Percentiles rank a stretch among this genome's conserved stretches.
Evolutionary conservation across 2,888 invertebrate genomes (phyloP).

Genomic region (Sarcophaga variegata): DNA sequence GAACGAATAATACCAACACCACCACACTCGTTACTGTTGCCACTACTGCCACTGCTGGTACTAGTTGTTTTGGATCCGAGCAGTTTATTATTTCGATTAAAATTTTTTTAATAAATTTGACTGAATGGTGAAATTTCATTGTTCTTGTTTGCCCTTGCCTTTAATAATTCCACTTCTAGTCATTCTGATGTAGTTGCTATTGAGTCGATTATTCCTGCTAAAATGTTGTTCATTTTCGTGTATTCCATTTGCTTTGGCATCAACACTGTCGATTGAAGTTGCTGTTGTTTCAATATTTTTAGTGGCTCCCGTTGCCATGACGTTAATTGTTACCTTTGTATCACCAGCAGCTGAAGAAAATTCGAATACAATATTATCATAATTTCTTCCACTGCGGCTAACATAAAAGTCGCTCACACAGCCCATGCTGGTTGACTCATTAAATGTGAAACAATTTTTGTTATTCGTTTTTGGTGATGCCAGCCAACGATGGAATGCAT

Average conservation of each 20-base stretch:
- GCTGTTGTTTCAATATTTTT: neutral
- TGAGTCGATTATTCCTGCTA: constrained; percentile 29
- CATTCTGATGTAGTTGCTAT: constrained; percentile 17
- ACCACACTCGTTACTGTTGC: constrained; percentile 59
- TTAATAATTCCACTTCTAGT: constrained; percentile 67
- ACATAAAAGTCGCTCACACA: neutral
- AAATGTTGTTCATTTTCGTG: constrained; percentile 53
- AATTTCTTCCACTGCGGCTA: constrained; percentile 12
- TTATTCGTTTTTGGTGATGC: too few relatives aligned
- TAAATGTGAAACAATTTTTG: constrained; percentile 49
- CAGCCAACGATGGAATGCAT: too few relatives aligned
- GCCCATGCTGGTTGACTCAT: constrained; percentile 17
- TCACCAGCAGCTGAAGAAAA: constrained; percentile 69
- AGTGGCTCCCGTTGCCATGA: neutral
- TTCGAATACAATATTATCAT: constrained; percentile 72
- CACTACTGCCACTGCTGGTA: neutral
- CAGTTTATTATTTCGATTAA: constrained; percentile 56
- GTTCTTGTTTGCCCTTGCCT: constrained; percentile 36
- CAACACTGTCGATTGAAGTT: constrained; percentile 14
- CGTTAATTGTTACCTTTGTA: constrained; percentile 24
- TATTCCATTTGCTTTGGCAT: constrained; percentile 1
- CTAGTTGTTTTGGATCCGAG: constrained; percentile 52
- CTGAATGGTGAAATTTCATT: constrained; percentile 44
- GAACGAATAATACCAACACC: constrained; percentile 9
- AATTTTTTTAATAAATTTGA: neutral